phyloP scores from a whole-genome alignment of 2,797 vertebrate genomes.

The Echiichthys vipera region DNA sequence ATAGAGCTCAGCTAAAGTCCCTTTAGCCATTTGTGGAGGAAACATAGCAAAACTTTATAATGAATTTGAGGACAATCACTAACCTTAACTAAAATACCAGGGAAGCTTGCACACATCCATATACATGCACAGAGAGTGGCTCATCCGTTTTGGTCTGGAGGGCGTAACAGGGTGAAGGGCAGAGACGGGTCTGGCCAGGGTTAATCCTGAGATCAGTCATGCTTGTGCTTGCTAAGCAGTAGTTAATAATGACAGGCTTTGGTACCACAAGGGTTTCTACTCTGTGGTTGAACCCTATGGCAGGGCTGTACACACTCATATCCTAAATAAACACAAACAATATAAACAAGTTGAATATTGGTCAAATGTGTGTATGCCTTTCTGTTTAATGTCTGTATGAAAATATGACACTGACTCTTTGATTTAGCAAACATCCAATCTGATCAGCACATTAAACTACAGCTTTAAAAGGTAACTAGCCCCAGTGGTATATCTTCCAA shows the following conservation, averaged over 20 bases:
- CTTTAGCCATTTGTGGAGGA: too few species aligned
- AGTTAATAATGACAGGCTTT: conserved; percentile 48
- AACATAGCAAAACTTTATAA: neutral
- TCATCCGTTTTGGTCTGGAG: conserved; percentile 38
- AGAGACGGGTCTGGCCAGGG: conserved; percentile 52
- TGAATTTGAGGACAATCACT: neutral
- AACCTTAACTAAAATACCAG: neutral
- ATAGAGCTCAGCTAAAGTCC: too few species aligned
- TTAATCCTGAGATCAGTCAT: conserved; percentile 70
- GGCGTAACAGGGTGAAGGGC: conserved; percentile 33
- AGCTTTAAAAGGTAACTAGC: neutral
- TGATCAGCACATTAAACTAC: neutral
- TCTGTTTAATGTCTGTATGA: neutral
- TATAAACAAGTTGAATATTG: neutral
- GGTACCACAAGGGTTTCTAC: neutral
- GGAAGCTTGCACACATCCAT: neutral
- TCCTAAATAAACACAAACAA: neutral
- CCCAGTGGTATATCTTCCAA: neutral
- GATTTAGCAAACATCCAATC: neutral
- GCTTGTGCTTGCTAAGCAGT: conserved; percentile 42
- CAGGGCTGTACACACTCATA: neutral
- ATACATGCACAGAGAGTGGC: conserved; percentile 11
- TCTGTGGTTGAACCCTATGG: conserved; percentile 5
- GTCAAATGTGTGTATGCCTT: too few species aligned
- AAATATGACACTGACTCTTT: neutral